Conservation (phyloP, 23 tunicate species). For the Phallusia fumigata region DNA sequence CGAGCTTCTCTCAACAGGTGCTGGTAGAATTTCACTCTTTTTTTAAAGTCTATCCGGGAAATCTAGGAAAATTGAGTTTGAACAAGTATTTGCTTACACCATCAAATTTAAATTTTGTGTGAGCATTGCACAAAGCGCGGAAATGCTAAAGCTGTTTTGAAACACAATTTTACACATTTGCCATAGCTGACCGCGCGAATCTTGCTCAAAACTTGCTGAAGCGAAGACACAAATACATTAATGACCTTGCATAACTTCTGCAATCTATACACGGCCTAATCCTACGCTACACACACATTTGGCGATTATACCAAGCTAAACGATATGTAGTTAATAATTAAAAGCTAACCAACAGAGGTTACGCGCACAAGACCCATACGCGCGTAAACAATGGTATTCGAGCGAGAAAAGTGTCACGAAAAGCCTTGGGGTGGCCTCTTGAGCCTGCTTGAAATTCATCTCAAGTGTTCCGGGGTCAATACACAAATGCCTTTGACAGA, state of each 20-base stretch:
- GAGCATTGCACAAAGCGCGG: too few species aligned
- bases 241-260: neutral
- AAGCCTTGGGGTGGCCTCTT: neutral
- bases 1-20: constrained; percentile 12
- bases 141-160: too few species aligned
- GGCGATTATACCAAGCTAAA: neutral
- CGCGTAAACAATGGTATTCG: neutral
- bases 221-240: too few species aligned
- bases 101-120: too few species aligned
- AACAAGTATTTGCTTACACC: too few species aligned
- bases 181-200: too few species aligned
- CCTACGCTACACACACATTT: too few species aligned
- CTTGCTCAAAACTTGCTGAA: too few species aligned
- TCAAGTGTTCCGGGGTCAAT: neutral
- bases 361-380: neutral
- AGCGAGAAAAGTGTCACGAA: neutral
- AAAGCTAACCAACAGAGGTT: neutral
- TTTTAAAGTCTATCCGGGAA: neutral
- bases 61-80: neutral
- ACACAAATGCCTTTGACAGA: constrained; percentile 1
- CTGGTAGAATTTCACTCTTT: constrained; percentile 3
- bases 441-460: neutral
- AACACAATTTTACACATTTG: too few species aligned
- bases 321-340: neutral
- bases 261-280: neutral